Base-by-base conservation (phyloP, 2,797 vertebrate species). In the Iguana delicatissima region DNA sequence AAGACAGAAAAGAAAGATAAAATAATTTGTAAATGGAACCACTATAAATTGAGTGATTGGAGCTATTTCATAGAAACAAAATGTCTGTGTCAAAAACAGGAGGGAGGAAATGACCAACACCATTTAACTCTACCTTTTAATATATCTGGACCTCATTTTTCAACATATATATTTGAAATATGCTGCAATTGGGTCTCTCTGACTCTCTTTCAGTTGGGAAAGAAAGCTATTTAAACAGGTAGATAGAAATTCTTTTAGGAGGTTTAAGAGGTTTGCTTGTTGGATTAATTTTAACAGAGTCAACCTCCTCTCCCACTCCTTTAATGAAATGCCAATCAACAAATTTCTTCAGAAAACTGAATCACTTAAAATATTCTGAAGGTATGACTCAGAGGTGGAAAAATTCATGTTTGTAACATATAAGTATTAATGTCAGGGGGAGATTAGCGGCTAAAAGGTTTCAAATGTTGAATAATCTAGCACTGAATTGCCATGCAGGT, bases 341-440 rank as follows among this genome's bases (percentile, higher is more conserved):
- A 29, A 87, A 90, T 82, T 64, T 64, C 86, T 90, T 87, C 42
- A 29, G 42, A 59, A 76, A 92, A 95, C 94, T 95, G 92, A 94
- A 94, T 95, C 92, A 94, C 94, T 94, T 93, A 95, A 94, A 94
- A 95, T 95, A 67, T 38, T 86, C 92, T 94, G 94, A 93, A 94
- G 95, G 92, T 95, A 91, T 93, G 94, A 90, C 89, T 94, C 89
- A 92, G 94, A 94, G 69, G 10, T 95, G 94, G 92, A 94, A 94
- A 95, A 94, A 35, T 12, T 13, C 3, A 77, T 42, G 1, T 46
- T 13, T 38, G 42, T 35, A 59, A 50, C 20, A 18, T 74, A 24
- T 38, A 0, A n/a, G 20, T 24, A 13, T 64, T 2, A 9, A 9
- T 46, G 6, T 4, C 14, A 8, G 6, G 29, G 1, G 80, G 2